These are phyloP conservation scores for Melanotaenia maccullochi DNA, from an alignment of 2,797 vertebrate genomes.

Conservation along the genomic window DNA sequence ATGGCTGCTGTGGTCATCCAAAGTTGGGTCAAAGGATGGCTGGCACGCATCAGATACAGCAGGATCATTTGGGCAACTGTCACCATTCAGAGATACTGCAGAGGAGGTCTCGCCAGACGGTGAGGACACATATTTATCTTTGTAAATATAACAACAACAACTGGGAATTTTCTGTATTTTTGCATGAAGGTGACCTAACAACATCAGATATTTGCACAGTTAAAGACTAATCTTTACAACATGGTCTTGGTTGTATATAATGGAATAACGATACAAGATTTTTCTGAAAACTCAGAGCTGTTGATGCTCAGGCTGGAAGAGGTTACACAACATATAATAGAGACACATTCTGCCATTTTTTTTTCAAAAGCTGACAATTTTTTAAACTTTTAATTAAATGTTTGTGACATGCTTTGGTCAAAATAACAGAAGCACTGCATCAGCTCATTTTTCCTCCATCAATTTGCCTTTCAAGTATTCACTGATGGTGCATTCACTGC, in stretches of 20 bases:
- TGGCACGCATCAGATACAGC: conserved; percentile 65
- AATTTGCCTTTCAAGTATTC: too few species aligned
- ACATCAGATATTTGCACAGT: too few species aligned
- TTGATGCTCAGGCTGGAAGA: neutral
- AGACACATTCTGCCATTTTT: neutral
- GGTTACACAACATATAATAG: neutral
- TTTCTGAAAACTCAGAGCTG: neutral
- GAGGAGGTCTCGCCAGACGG: conserved; percentile 81
- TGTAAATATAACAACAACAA: neutral
- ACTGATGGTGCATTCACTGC: neutral
- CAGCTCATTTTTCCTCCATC: too few species aligned
- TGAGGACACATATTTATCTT: conserved; percentile 41
- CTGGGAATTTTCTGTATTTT: neutral
- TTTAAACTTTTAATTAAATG: neutral
- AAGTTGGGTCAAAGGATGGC: conserved; percentile 82
- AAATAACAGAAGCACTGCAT: neutral
- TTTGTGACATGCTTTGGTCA: neutral
- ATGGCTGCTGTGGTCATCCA: conserved; percentile 81
- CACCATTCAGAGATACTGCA: conserved; percentile 78
- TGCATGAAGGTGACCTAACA: too few species aligned
- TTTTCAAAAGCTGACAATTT: neutral
- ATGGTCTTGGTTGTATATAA: neutral
- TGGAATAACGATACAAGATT: neutral
- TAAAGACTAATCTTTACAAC: too few species aligned
- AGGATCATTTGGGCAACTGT: conserved; percentile 47